phyloP scores from a whole-genome alignment of 2,113 vertebrate species.

The Loxodonta africana region DNA sequence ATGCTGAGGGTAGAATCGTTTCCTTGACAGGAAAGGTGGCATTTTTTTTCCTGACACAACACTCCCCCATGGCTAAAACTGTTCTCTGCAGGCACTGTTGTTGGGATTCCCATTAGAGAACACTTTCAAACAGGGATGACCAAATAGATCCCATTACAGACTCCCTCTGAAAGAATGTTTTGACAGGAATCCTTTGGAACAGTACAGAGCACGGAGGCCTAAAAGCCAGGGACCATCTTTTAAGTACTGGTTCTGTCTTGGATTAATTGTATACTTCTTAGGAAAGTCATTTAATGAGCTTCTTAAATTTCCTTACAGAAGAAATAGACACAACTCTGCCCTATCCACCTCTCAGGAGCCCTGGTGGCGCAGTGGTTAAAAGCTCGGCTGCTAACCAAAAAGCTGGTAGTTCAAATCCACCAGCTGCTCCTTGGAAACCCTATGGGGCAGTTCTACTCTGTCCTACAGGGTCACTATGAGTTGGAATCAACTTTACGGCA shows the following conservation, averaged over 20 bases:
- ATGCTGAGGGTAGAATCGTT: background rate
- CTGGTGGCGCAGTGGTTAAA: background rate
- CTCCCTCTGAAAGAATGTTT: background rate
- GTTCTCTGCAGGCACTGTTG: background rate
- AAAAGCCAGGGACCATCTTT: no score
- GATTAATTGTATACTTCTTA: background rate
- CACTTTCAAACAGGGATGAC: background rate
- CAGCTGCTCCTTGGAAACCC: background rate
- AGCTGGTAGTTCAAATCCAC: no score
- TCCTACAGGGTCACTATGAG: background rate
- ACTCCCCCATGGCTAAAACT: background rate
- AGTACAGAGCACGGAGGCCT: no score
- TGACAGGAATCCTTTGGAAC: background rate
- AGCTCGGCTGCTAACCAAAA: no score
- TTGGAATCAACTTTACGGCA: background rate
- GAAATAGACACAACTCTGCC: background rate
- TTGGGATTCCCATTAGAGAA: background rate
- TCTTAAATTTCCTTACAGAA: background rate
- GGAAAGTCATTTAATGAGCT: background rate
- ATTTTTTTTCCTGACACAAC: background rate
- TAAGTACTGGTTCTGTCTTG: background rate
- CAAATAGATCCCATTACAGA: background rate
- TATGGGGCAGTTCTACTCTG: background rate
- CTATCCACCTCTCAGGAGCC: background rate
- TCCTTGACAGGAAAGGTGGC: background rate